Conservation (phyloP, 2,113 vertebrate genomes). For the Zapornia atra region DNA sequence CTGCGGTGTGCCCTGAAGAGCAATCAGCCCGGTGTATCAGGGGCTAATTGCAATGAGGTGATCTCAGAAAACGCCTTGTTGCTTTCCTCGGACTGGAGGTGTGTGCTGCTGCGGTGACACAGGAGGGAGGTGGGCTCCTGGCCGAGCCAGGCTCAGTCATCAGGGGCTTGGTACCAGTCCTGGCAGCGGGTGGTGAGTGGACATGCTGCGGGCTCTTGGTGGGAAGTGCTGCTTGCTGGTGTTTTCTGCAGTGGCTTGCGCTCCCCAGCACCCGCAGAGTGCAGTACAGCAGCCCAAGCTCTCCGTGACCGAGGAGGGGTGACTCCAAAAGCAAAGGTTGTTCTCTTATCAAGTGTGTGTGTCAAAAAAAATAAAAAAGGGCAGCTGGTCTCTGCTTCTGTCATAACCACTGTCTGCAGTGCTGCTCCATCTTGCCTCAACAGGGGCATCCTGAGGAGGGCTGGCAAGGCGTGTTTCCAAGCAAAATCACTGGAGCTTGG, state of each 20-base stretch:
- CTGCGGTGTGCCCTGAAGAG: slow-evolving; percentile 15
- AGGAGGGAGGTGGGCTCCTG: neutral
- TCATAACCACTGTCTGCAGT: neutral
- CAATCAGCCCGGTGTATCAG: slow-evolving; percentile 2
- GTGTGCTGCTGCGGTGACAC: neutral
- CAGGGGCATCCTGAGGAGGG: neutral
- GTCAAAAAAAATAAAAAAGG: neutral
- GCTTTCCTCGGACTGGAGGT: neutral
- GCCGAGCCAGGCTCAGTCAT: neutral
- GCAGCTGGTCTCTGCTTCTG: neutral
- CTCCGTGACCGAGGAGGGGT: neutral
- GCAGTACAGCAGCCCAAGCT: neutral
- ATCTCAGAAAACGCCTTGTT: neutral
- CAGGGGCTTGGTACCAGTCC: neutral
- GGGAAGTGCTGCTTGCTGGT: neutral
- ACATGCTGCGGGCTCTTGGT: neutral
- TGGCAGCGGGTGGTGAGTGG: neutral
- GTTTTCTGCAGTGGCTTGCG: neutral
- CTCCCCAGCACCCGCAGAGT: neutral
- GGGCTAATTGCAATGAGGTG: neutral
- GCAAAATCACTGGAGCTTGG: neutral
- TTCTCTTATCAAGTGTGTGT: neutral
- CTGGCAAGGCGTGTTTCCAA: neutral
- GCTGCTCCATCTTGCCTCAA: rapidly evolving
- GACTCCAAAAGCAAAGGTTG: neutral